phyloP scores from a whole-genome alignment of 2,113 vertebrate species.

The Formicarius rufipectus region DNA sequence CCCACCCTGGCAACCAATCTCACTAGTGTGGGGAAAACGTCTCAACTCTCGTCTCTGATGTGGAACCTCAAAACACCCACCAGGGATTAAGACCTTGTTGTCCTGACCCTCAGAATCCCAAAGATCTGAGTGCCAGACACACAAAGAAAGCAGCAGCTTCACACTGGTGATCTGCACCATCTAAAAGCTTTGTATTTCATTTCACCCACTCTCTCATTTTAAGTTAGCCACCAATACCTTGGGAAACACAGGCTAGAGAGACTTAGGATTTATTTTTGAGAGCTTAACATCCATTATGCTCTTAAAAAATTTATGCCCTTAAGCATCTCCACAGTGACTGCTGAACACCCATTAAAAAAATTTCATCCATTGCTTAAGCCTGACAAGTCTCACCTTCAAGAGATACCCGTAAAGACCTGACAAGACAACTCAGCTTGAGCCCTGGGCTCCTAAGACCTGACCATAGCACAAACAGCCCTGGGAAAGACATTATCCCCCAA shows the following conservation, averaged over 20 bases:
- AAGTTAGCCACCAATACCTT: conserved; percentile 13
- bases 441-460: not conserved
- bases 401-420: conserved; percentile 26
- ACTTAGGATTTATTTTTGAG: conserved; percentile 52
- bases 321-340: conserved; percentile 54
- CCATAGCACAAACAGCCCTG: not conserved
- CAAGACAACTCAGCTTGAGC: not conserved
- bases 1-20: not conserved
- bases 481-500: not conserved
- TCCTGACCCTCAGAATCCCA: not conserved
- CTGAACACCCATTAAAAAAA: conserved; percentile 56
- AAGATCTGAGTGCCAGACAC: not conserved
- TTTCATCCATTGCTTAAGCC: conserved; percentile 50
- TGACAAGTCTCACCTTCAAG: conserved; percentile 55
- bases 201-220: not conserved
- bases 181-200: conserved; percentile 22
- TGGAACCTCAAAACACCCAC: not conserved
- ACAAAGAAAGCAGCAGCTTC: not conserved
- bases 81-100: not conserved
- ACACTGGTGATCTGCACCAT: not conserved
- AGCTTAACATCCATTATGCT: conserved; percentile 63
- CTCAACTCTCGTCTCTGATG: not conserved
- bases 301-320: conserved; percentile 62
- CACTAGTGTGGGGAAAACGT: not conserved
- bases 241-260: conserved; percentile 36